Conservation (phyloP, 2,113 vertebrate genomes). For the Chloroceryle aenea region DNA sequence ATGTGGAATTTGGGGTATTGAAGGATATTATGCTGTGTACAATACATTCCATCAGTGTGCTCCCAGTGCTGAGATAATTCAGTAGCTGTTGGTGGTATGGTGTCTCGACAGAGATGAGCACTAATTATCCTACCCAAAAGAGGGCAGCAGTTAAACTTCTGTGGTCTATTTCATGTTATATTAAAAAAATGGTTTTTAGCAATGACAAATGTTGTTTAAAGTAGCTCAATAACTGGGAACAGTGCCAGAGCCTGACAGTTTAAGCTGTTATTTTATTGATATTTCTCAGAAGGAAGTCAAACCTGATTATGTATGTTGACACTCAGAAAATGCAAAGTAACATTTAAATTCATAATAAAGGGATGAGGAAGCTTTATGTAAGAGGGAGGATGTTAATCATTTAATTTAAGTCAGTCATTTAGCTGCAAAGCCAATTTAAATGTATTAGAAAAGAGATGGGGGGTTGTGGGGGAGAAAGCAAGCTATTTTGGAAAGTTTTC, state of each 20-base stretch:
- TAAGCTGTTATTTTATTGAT: conserved; percentile 43
- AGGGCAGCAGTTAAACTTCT: conserved; percentile 58
- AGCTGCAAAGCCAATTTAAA: neutral
- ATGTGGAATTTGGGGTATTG: neutral
- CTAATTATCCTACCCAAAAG: conserved; percentile 24
- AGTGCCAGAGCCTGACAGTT: neutral
- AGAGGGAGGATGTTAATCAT: neutral
- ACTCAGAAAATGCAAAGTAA: conserved; percentile 38
- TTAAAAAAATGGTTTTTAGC: neutral
- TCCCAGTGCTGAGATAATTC: neutral
- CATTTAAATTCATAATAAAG: conserved; percentile 18
- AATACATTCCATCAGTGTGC: neutral
- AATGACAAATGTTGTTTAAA: conserved; percentile 26
- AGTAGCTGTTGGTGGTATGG: neutral
- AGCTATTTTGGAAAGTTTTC: neutral
- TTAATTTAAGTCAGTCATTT: neutral
- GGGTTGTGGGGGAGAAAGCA: neutral
- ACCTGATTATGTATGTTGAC: conserved; percentile 20
- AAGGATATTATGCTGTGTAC: neutral
- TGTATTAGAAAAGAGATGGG: neutral
- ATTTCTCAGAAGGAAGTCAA: conserved; percentile 35
- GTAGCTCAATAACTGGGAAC: conserved; percentile 37
- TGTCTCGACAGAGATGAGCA: neutral
- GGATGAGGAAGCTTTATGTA: neutral
- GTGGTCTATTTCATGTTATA: neutral